Conservation (phyloP, 2,113 vertebrate species). For the Gadus chalcogrammus region DNA sequence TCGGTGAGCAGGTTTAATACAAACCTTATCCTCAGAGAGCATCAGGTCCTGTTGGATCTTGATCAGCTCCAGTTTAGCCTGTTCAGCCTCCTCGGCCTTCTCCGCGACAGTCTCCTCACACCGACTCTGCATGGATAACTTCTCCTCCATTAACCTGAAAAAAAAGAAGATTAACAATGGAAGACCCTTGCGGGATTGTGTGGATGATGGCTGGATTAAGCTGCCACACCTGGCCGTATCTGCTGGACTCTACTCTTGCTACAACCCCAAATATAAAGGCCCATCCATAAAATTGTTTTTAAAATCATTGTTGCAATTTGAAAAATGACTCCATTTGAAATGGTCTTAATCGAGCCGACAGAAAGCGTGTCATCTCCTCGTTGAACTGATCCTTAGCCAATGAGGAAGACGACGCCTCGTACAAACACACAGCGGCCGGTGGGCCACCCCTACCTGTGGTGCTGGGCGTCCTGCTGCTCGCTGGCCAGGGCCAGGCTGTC, state of each 20-base stretch:
- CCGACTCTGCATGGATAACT: conserved; percentile 42
- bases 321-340: too few species aligned
- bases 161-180: background rate
- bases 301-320: too few species aligned
- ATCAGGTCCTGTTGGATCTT: conserved; percentile 52
- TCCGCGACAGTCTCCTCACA: conserved; percentile 55
- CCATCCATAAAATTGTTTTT: too few species aligned
- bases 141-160: conserved; percentile 54
- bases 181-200: background rate
- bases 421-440: background rate
- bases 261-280: background rate
- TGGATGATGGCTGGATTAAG: too few species aligned
- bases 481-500: conserved; percentile 41
- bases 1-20: background rate
- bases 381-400: too few species aligned
- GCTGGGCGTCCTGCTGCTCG: conserved; percentile 52
- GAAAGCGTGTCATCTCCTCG: too few species aligned
- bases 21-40: conserved; percentile 56
- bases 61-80: conserved; percentile 44
- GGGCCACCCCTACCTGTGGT: conserved; percentile 25
- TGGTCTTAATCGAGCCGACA: too few species aligned
- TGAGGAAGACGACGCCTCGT: too few species aligned
- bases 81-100: conserved; percentile 55
- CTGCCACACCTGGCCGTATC: too few species aligned
- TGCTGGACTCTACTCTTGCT: too few species aligned